phyloP scores from a whole-genome alignment of 2,888 invertebrate genomes.

The Xanthorhoe designata region DNA sequence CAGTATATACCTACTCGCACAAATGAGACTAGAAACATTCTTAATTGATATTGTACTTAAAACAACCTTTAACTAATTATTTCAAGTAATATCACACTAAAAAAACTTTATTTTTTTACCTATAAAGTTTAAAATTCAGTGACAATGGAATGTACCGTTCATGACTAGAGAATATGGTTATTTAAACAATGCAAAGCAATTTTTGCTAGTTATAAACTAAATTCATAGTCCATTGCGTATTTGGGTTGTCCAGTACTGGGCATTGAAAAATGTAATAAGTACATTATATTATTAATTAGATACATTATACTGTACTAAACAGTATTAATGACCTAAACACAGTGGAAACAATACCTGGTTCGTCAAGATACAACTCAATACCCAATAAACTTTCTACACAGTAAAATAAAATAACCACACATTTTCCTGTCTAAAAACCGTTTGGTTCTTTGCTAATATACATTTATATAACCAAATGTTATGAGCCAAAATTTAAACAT shows the following conservation, averaged over 20 bases:
- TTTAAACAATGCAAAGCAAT: conserved; percentile 15
- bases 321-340: no score
- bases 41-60: conserved; percentile 60
- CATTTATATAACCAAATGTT: not conserved
- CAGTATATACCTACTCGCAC: conserved; percentile 25
- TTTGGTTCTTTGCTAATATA: not conserved
- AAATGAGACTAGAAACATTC: conserved; percentile 65
- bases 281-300: no score
- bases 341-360: not conserved
- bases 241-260: no score
- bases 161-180: conserved; percentile 47
- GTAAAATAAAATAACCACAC: not conserved
- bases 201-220: not conserved
- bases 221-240: not conserved
- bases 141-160: conserved; percentile 40
- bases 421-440: not conserved
- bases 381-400: not conserved
- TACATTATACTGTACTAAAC: no score
- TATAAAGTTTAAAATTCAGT: conserved; percentile 16
- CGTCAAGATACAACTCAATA: not conserved
- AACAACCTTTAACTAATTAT: conserved; percentile 55
- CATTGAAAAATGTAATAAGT: no score
- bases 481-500: conserved; percentile 2
- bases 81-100: conserved; percentile 78
- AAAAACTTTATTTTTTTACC: conserved; percentile 48